Percentiles rank a stretch among this genome's conserved stretches.
These are phyloP conservation scores for Phoeniculus purpureus DNA, from an alignment of 2,797 vertebrate species.

Conservation along the genomic window DNA sequence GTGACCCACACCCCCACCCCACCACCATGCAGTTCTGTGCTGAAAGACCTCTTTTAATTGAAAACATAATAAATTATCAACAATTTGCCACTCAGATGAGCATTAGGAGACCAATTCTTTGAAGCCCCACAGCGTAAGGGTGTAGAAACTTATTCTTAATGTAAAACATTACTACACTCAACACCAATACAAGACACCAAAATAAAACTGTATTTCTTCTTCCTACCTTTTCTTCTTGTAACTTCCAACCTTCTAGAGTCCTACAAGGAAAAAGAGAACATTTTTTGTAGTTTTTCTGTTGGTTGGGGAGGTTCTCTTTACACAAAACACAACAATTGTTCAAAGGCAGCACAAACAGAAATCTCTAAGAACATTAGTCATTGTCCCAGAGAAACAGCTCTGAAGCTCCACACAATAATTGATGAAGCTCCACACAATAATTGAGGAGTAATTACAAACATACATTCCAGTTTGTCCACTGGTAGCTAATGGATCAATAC, in stretches of 20 bases:
- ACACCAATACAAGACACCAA: slow-evolving; percentile 18
- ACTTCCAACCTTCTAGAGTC: slow-evolving; percentile 73
- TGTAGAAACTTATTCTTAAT: not conserved
- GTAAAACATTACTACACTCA: not conserved
- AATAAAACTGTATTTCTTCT: not conserved
- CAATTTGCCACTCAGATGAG: not conserved
- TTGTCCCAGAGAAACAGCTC: not conserved
- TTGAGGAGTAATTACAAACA: not conserved
- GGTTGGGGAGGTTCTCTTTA: too few relatives aligned
- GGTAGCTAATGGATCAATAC: not conserved
- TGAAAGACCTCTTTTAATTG: not conserved
- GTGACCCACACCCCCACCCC: not conserved
- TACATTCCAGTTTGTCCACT: not conserved
- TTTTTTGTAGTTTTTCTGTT: not conserved
- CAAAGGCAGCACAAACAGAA: slow-evolving; percentile 20
- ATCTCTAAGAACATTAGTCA: not conserved
- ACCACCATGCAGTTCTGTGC: not conserved
- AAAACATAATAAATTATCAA: not conserved
- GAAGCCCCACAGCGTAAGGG: not conserved
- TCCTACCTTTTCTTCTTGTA: slow-evolving; percentile 81
- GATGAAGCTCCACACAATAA: not conserved
- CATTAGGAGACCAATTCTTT: not conserved
- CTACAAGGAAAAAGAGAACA: slow-evolving; percentile 76
- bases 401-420: not conserved
- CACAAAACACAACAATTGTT: slow-evolving; percentile 20